Conservation (phyloP, 2,888 invertebrate genomes). For the Microctonus brassicae region DNA sequence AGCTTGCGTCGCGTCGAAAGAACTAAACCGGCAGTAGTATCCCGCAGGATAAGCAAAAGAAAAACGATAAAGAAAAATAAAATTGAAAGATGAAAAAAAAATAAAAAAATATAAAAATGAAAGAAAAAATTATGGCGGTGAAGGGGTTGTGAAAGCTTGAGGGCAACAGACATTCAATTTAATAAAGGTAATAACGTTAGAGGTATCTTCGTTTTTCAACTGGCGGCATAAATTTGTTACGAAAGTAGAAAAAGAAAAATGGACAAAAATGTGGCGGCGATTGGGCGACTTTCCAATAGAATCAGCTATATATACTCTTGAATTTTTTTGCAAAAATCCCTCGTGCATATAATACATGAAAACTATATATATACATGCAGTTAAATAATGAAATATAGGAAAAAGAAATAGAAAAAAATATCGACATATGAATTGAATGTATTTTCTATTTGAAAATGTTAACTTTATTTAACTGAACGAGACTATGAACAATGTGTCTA, state of each 20-base stretch:
- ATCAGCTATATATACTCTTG: background rate
- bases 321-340: conserved; percentile 48
- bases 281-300: conserved; percentile 67
- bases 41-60: background rate
- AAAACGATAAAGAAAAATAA: background rate
- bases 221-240: conserved; percentile 32
- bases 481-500: background rate
- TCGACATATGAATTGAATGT: conserved; percentile 26
- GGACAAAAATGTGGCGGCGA: conserved; percentile 64
- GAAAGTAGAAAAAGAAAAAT: conserved; percentile 48
- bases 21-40: background rate
- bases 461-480: background rate
- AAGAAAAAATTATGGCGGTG: background rate
- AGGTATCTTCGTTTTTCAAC: conserved; percentile 63
- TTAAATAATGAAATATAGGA: background rate
- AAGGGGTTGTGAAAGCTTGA: background rate
- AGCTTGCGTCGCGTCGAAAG: background rate
- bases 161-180: conserved; percentile 60
- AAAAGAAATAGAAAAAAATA: conserved; percentile 15
- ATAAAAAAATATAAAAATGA: background rate
- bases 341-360: background rate
- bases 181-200: conserved; percentile 68
- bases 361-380: background rate
- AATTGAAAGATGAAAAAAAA: background rate
- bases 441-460: conserved; percentile 39